Percentiles rank a stretch among this genome's conserved stretches.
These are phyloP conservation scores for Xyliphius kryptos DNA, from an alignment of 2,113 vertebrate genomes.

Conservation along the genomic window DNA sequence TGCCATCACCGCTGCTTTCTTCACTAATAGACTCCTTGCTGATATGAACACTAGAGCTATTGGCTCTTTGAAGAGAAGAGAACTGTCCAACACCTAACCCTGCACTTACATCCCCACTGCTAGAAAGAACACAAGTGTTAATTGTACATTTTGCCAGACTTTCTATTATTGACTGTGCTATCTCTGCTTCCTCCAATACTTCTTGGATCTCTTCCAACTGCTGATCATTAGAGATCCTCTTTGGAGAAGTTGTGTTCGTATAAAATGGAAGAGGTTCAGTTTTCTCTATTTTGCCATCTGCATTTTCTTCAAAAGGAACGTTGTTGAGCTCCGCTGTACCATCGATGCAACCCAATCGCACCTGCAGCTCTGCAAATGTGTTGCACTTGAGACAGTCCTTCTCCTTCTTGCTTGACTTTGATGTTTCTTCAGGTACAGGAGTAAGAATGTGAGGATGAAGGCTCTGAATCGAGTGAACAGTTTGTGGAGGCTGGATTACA, in stretches of 20 bases:
- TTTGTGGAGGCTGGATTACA: slow-evolving; percentile 23
- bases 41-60: slow-evolving; percentile 72
- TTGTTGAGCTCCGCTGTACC: slow-evolving; percentile 85
- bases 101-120: too few relatives aligned
- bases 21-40: slow-evolving; percentile 73
- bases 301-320: slow-evolving; percentile 86
- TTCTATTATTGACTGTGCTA: slow-evolving; percentile 64
- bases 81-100: slow-evolving; percentile 68
- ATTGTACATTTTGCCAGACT: slow-evolving; percentile 64
- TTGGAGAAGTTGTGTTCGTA: slow-evolving; percentile 46
- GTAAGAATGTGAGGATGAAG: slow-evolving; percentile 57
- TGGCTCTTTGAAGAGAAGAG: slow-evolving; percentile 63
- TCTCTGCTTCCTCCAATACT: slow-evolving; percentile 69
- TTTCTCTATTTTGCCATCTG: slow-evolving; percentile 57
- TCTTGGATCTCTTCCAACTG: slow-evolving; percentile 70
- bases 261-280: too few relatives aligned
- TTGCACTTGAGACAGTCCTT: slow-evolving; percentile 93
- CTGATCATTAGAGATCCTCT: slow-evolving; percentile 60
- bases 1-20: slow-evolving; percentile 70
- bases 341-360: slow-evolving; percentile 91
- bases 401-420: slow-evolving; percentile 65
- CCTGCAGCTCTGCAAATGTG: slow-evolving; percentile 96
- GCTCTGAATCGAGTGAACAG: too few relatives aligned
- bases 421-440: slow-evolving; percentile 65
- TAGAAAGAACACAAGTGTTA: slow-evolving; percentile 69